Evolutionary conservation across 2,797 vertebrate species (phyloP).

Genomic region (Lepilemur septentrionalis): DNA sequence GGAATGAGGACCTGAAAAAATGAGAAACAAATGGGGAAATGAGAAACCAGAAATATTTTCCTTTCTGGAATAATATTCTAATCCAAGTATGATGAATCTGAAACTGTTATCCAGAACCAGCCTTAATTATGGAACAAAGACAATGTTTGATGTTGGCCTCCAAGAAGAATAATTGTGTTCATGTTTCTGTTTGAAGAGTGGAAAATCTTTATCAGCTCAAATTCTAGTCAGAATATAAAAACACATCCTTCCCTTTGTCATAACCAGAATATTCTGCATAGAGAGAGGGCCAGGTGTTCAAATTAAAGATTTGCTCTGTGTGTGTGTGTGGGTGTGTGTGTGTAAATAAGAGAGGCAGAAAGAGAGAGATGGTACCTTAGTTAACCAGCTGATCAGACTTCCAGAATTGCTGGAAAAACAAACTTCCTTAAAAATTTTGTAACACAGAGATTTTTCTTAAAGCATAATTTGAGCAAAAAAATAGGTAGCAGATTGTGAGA

Average conservation of each 20-base stretch:
- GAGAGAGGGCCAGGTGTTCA: background rate
- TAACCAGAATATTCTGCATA: background rate
- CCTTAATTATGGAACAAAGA: background rate
- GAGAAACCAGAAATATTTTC: background rate
- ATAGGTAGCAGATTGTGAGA: background rate
- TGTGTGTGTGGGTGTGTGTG: background rate
- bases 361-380: background rate
- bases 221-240: background rate
- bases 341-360: background rate
- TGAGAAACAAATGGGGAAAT: background rate
- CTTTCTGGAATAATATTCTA: background rate
- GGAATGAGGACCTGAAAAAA: background rate
- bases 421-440: background rate
- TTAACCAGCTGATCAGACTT: background rate
- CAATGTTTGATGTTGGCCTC: background rate
- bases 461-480: background rate
- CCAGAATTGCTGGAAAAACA: background rate
- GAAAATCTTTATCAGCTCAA: background rate
- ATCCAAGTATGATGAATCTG: background rate
- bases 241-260: background rate
- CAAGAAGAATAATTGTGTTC: background rate
- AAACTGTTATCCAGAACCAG: background rate
- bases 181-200: background rate
- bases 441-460: background rate
- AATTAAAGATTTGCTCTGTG: background rate